phyloP scores from a whole-genome alignment of 2,888 invertebrate species.

The Drosophila mimetica region DNA sequence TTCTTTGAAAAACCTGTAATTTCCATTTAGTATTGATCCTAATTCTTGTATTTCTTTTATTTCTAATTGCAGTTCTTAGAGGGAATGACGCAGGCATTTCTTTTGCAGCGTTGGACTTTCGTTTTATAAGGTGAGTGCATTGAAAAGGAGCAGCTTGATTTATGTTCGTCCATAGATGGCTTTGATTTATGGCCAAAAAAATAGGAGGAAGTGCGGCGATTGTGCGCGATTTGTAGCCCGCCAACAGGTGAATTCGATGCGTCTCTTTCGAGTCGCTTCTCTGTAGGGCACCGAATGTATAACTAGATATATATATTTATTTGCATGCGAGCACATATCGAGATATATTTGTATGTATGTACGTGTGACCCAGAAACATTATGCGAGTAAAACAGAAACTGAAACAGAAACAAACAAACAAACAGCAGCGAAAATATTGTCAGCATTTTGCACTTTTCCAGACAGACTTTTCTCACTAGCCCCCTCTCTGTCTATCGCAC shows the following conservation, averaged over 20 bases:
- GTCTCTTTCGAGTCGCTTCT: slow-evolving; percentile 6
- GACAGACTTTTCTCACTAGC: slow-evolving; percentile 18
- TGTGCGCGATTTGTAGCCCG: not conserved
- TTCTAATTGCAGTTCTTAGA: slow-evolving; percentile 81
- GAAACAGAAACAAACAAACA: too few species aligned
- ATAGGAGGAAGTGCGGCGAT: not conserved
- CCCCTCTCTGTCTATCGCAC: not conserved
- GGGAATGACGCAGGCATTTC: slow-evolving; percentile 85
- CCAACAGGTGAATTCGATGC: slow-evolving; percentile 27
- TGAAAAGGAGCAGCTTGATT: not conserved
- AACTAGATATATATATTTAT: slow-evolving; percentile 3
- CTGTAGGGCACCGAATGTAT: slow-evolving; percentile 7
- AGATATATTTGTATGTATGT: not conserved
- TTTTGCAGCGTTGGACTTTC: slow-evolving; percentile 85
- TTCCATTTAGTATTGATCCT: too few species aligned
- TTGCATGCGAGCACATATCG: not conserved
- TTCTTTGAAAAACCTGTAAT: too few species aligned
- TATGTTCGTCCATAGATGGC: slow-evolving; percentile 1
- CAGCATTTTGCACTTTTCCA: slow-evolving; percentile 65
- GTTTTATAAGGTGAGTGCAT: slow-evolving; percentile 83
- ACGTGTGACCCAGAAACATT: slow-evolving; percentile 72
- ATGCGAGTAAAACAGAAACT: slow-evolving; percentile 61
- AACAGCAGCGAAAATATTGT: slow-evolving; percentile 52
- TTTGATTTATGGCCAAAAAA: slow-evolving; percentile 26
- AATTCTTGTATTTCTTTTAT: not conserved